These are phyloP conservation scores for Paelopatides confundens DNA, from an alignment of 53 echinoderm and acorn worm genomes.

Conservation along the genomic window DNA sequence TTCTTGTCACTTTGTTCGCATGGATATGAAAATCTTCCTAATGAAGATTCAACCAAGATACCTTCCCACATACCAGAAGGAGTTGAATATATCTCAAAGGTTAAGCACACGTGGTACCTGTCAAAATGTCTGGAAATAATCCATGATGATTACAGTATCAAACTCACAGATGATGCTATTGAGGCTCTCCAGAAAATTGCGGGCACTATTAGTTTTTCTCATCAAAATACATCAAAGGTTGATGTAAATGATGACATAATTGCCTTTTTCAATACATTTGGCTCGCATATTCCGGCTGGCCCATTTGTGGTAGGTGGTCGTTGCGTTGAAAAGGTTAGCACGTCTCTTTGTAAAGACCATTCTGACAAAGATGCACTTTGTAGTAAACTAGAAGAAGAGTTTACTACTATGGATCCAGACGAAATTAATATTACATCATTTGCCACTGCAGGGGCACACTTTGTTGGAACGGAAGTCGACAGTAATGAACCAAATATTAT, in stretches of 20 bases:
- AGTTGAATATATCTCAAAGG: not conserved
- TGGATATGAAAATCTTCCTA: not conserved
- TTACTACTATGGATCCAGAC: not conserved
- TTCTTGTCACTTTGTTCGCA: not conserved
- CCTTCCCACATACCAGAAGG: no score
- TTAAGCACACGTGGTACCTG: not conserved
- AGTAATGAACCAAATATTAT: not conserved
- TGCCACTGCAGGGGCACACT: not conserved
- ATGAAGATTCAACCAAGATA: no score
- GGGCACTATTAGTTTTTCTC: not conserved
- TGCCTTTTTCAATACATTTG: not conserved
- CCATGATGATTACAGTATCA: not conserved
- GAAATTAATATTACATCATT: not conserved
- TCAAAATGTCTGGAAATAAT: not conserved
- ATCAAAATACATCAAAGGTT: no score
- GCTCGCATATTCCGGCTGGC: slow-evolving; percentile 8
- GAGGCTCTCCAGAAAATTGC: not conserved
- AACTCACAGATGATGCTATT: not conserved
- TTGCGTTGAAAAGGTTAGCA: not conserved
- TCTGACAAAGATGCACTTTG: not conserved
- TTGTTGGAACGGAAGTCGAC: not conserved
- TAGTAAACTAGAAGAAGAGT: not conserved
- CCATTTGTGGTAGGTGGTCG: slow-evolving; percentile 10
- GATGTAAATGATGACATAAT: not conserved
- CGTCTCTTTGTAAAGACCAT: not conserved